Percentiles rank a stretch among this genome's conserved stretches.
Conservation (phyloP, 1,140 invertebrate species). For the Drosophila kohkoa region DNA sequence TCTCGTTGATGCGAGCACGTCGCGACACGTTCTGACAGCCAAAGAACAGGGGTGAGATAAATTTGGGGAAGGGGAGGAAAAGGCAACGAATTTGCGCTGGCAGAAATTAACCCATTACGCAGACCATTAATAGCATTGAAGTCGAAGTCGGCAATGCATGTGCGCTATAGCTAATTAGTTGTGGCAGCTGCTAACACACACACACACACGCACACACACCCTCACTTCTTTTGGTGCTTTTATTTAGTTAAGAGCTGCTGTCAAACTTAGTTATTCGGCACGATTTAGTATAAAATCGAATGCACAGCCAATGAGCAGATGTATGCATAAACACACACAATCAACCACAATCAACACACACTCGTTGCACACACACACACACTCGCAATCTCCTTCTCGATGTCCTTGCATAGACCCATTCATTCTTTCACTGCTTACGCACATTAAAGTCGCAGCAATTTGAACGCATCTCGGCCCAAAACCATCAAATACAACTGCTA, state of each 20-base stretch:
- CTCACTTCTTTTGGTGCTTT: constrained; percentile 2
- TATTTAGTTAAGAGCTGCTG: constrained; percentile 33
- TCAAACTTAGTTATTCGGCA: constrained; percentile 70
- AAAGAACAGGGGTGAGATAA: not conserved
- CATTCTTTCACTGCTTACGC: not conserved
- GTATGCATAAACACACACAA: not conserved
- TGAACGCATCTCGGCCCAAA: constrained; percentile 18
- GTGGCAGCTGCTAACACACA: constrained; percentile 67
- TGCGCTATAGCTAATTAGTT: constrained; percentile 71
- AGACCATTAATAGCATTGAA: constrained; percentile 63
- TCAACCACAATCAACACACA: not conserved
- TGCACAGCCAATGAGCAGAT: constrained; percentile 15
- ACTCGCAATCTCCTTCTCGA: not conserved
- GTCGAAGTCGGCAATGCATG: constrained; percentile 63
- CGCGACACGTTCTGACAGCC: constrained; percentile 39
- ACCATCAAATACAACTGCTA: constrained; percentile 37
- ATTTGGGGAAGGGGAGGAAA: constrained; percentile 15
- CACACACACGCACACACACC: constrained; percentile 5
- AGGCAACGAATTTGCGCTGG: constrained; percentile 12
- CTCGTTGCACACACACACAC: constrained; percentile 1
- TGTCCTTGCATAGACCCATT: too few relatives aligned
- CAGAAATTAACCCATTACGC: constrained; percentile 81
- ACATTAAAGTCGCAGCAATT: constrained; percentile 31
- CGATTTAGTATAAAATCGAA: constrained; percentile 58
- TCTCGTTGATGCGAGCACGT: constrained; percentile 42